Evolutionary conservation across 1,140 invertebrate species (phyloP), one percentile per base, ranked within the genome.

Genomic region (Sinonovacula constricta): DNA sequence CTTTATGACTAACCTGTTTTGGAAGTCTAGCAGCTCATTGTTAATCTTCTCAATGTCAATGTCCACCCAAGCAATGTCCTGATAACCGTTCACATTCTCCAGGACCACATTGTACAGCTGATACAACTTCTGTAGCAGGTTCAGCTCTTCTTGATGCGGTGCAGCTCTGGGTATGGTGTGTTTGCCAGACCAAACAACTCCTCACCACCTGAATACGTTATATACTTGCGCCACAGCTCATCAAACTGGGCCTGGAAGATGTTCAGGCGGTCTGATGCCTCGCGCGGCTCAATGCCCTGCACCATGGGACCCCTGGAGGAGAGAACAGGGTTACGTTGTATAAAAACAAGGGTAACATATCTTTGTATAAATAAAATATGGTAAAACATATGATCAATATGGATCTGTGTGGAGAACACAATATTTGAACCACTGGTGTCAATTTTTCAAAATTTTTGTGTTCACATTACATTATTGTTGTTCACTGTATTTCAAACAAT

Each of bases 11-110:
- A 90, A 95, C 95, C 94, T 95, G 90, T 98, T 98, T 92, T 99
- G 97, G 88, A 99, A 99, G 86, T 99, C 97, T 93, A 98, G 95
- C 7, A 99, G 91, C 89, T 99, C 97, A 87, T 97, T 97, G 87
- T 98, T 99, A 81, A 99, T 99, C 88, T 97, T 96, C 91, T 99
- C 97, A 85, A 99, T 98, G 84, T 99, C 97, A 5, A 99, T 96
- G 85, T 98, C 97, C 34, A 95, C 94, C 81, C 81, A 83, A 15
- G 86, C 94, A 86, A 99, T 99, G 86, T 99, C 97, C 83, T 98
- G 97, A 90, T 99, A 99, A 86, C 96, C 97, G 90, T 95, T 97
- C 39, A 99, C 97, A 80, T 96, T 93, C 88, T 99, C 97, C 71
- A 99, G 97, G 0, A 99, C 98, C 85, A 98, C 96, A 88, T 99